A percentile compares a stretch with the other conserved stretches of the same genome.
phyloP scores from a whole-genome alignment of 2,888 invertebrate species.

The Polydrusus cervinus region DNA sequence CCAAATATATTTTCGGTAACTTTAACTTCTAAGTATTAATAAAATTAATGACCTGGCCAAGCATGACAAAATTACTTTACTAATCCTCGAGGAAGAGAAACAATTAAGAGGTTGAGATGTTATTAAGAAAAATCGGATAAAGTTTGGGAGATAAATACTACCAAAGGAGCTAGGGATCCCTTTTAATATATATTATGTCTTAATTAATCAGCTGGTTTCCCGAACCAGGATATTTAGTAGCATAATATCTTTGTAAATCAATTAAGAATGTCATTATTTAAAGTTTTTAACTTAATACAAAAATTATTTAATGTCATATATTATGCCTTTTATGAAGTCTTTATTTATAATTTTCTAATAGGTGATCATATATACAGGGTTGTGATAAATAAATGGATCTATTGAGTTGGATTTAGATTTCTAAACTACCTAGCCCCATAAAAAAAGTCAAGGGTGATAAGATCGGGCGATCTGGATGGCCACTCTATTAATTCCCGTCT shows the following conservation, averaged over 20 bases:
- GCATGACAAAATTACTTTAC: conserved; percentile 28
- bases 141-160: conserved; percentile 4
- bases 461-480: too few species aligned
- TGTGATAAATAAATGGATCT: too few species aligned
- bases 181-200: conserved; percentile 16
- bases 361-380: too few species aligned
- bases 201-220: conserved; percentile 2
- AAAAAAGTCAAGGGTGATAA: too few species aligned
- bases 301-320: too few species aligned
- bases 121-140: conserved; percentile 30
- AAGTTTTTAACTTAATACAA: too few species aligned
- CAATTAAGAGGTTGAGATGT: conserved; percentile 28
- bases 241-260: background rate
- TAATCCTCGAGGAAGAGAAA: conserved; percentile 30
- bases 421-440: too few species aligned
- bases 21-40: conserved; percentile 21
- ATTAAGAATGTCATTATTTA: background rate
- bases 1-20: conserved; percentile 15
- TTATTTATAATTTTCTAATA: too few species aligned
- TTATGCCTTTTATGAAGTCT: too few species aligned
- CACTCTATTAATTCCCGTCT: too few species aligned
- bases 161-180: background rate
- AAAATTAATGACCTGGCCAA: conserved; percentile 33
- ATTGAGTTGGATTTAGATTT: too few species aligned
- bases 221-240: background rate